Base-by-base conservation (phyloP, 2,797 vertebrate species). In the Lycodopsis pacificus region DNA sequence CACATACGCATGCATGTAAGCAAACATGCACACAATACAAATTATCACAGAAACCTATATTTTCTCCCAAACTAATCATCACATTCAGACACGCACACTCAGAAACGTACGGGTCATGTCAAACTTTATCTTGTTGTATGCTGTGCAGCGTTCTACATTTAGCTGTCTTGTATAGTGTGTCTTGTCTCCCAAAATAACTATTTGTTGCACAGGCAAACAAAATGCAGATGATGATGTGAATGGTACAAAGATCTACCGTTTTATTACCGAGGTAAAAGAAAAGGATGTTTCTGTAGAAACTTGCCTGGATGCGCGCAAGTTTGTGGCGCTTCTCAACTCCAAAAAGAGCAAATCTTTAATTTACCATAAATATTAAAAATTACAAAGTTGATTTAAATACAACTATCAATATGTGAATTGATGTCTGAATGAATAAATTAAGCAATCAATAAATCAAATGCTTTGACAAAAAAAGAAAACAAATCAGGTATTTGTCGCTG, bases 161-260 rank as follows among this genome's bases (percentile, higher is more conserved):
- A 48, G 59, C 38, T 25, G 51, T 54, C 51, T 54, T 7, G 51
- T 30, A 4, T 32, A 15, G 25, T 46, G n/a, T 27, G 9, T 76
- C n/a, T 76, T 2, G 5, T 38, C 25, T 57, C 38, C 12, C 6
- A 56, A 2, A 68, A 30, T 14, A 8, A 42, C 4, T 22, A 3
- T 38, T 56, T 53, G 20, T 59, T 38, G 13, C 40, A 48, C 27
- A 61, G 14, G 3, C 25, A 65, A 51, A 22, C 12, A 6, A 30
- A 48, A 20, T 22, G 34, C 20, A 65, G 25, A 51, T 67, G n/a
- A 53, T 48, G 19, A 64, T 64, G 51, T 48, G 46, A 77, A 49
- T 57, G 13, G 64, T 27, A 38, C 19, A 17, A 51, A 40, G 22
- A 22, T 25, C 9, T 19, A 14, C 8, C 0, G 1, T 54, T 69